Conservation (phyloP, 2,113 vertebrate species). For the Peucedramus taeniatus region DNA sequence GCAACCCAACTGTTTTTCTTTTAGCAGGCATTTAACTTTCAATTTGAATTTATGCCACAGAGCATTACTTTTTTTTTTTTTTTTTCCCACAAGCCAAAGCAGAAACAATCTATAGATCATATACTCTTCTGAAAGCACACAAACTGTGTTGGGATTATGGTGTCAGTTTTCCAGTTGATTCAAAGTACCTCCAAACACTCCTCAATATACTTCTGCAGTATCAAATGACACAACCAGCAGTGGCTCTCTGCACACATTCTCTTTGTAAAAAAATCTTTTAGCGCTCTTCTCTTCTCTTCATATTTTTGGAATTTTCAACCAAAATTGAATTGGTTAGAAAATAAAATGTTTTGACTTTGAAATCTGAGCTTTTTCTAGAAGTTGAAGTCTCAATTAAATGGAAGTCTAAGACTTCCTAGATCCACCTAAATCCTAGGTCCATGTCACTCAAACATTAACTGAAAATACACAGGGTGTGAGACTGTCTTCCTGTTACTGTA, state of each 20-base stretch:
- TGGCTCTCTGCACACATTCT: fast-evolving
- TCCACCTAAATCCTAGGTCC: not conserved
- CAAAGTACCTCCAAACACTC: not conserved
- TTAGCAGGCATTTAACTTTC: not conserved
- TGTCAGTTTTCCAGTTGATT: not conserved
- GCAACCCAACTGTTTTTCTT: not conserved
- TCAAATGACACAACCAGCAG: not conserved
- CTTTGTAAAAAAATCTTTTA: not conserved
- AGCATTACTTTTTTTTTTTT: not conserved
- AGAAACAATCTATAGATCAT: not conserved
- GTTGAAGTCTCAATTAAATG: not conserved
- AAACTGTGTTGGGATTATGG: not conserved
- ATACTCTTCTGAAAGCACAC: not conserved
- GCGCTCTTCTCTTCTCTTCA: not conserved
- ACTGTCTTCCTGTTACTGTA: not conserved
- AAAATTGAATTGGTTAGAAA: not conserved
- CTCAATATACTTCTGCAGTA: not conserved
- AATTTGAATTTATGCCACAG: not conserved
- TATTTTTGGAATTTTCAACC: not conserved
- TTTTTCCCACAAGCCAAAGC: not conserved
- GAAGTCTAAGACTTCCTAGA: not conserved
- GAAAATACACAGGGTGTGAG: not conserved
- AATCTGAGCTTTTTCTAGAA: not conserved
- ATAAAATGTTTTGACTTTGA: not conserved
- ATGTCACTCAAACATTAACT: not conserved